Base-by-base conservation (phyloP, 1,140 invertebrate species). In the Solenopsis fugax region DNA sequence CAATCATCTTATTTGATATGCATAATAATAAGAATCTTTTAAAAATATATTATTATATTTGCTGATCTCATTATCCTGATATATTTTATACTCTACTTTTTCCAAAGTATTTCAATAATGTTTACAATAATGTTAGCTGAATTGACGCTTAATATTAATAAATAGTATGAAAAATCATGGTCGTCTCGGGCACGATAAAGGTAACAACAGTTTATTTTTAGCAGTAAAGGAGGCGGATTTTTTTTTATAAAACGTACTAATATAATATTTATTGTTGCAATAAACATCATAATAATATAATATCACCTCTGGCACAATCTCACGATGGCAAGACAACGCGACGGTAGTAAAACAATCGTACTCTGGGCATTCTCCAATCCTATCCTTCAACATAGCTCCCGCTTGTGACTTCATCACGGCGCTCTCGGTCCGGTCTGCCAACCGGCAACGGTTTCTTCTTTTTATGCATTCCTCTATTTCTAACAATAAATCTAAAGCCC, bases 261-360 rank as follows among this genome's bases (percentile, higher is more conserved):
- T 95, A 95, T 95, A 95, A 94, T 95, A 95, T 95, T 95, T 95
- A 95, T 95, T 95, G 94, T 95, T 94, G 93, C 90, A 95, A 95
- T 95, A 94, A 95, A 95, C 94, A 95, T 94, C 91, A 92, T 95
- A 95, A 95, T 95, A 95, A 95, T 95, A 95, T 95, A 95, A 95
- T 95, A 95, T 95, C 95, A 95, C 95, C 94, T 95, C 95, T 95
- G 94, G 94, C 94, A 95, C 94, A 95, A 95, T 95, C 94, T 95
- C 95, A 95, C 94, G 94, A 95, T 95, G 95, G 94, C 95, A 95
- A 95, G 95, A 95, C 91, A 94, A 95, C 93, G 94, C 94, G 94
- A 93, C 89, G 91, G 81, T 87, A 91, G 58, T 89, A 91, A 88
- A 85, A 90, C 75, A 88, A 37, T 81, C 69, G 67, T 92, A 90